phyloP scores from a whole-genome alignment of 2,888 invertebrate species.

The Megastigmus dorsalis region DNA sequence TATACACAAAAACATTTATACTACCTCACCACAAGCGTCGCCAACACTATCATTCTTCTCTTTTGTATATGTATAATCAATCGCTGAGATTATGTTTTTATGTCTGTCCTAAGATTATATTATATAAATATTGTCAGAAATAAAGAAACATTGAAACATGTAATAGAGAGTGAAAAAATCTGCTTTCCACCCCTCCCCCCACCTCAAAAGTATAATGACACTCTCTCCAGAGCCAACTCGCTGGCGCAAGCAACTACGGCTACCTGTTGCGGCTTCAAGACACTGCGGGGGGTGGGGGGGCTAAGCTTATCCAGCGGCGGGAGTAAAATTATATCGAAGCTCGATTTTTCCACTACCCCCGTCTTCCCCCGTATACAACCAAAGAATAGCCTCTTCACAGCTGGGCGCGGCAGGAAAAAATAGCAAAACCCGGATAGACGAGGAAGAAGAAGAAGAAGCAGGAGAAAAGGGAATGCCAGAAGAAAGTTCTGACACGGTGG shows the following conservation, averaged over 20 bases:
- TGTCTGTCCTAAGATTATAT: not conserved
- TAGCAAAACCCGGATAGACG: not conserved
- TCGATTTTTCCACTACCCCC: not conserved
- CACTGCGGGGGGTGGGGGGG: not conserved
- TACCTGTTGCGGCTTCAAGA: conserved; percentile 5
- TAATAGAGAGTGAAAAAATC: not conserved
- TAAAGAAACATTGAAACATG: not conserved
- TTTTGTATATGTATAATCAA: not conserved
- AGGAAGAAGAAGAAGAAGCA: not conserved
- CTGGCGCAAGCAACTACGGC: not conserved
- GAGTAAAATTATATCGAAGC: conserved; percentile 18
- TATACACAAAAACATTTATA: too few relatives aligned
- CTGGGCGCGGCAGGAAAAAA: not conserved
- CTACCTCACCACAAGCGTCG: too few relatives aligned
- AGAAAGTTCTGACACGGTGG: conserved; percentile 12
- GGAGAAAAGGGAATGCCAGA: conserved; percentile 1
- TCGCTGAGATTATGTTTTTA: not conserved
- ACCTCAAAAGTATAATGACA: too few relatives aligned
- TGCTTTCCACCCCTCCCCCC: too few relatives aligned
- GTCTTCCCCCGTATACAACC: too few relatives aligned
- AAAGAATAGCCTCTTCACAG: not conserved
- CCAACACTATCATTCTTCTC: too few relatives aligned
- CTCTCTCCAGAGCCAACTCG: too few relatives aligned
- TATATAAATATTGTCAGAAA: not conserved
- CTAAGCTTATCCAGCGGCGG: too few relatives aligned